A percentile compares a stretch with the other conserved stretches of the same genome.
Evolutionary conservation across 2,888 invertebrate species (phyloP).

Genomic region (Brassicogethes aeneus): DNA sequence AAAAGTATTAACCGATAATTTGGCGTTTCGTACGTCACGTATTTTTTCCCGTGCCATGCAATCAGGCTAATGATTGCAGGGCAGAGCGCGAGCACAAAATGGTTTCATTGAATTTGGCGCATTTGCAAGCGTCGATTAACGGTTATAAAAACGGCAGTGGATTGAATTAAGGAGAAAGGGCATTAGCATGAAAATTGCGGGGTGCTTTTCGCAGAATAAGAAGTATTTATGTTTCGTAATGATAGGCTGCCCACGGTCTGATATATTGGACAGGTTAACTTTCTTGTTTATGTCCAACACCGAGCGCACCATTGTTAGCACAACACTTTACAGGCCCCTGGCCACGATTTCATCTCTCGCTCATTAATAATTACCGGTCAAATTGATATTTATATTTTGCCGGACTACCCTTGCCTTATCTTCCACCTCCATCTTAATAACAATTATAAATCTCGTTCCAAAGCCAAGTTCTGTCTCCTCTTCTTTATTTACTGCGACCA

Average conservation of each 20-base stretch:
- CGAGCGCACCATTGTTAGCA: slow-evolving; percentile 30
- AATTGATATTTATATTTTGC: slow-evolving; percentile 35
- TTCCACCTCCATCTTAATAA: slow-evolving; percentile 28
- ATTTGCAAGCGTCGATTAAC: slow-evolving; percentile 17
- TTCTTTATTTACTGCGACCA: slow-evolving; percentile 10
- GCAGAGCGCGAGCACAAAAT: background rate
- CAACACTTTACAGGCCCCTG: slow-evolving; percentile 35
- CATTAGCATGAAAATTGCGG: slow-evolving; percentile 23
- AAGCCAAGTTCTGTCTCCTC: slow-evolving; percentile 15
- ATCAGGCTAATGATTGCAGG: background rate
- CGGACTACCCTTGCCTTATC: slow-evolving; percentile 24
- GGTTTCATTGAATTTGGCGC: background rate
- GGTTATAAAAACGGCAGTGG: slow-evolving; percentile 22
- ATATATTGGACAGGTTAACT: slow-evolving; percentile 37
- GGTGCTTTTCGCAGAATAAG: slow-evolving; percentile 17
- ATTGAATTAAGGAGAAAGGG: too few species aligned
- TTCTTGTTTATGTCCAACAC: slow-evolving; percentile 33
- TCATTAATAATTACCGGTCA: slow-evolving; percentile 33
- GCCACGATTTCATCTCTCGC: slow-evolving; percentile 33
- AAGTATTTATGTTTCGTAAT: slow-evolving; percentile 39
- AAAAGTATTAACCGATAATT: too few species aligned
- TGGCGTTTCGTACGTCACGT: too few species aligned
- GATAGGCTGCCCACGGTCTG: slow-evolving; percentile 37
- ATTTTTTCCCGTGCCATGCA: too few species aligned
- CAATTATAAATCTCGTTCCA: slow-evolving; percentile 28